Percentiles rank a stretch among this genome's conserved stretches.
Conservation (phyloP, 2,888 invertebrate species). For the Ariolimax columbianus region DNA sequence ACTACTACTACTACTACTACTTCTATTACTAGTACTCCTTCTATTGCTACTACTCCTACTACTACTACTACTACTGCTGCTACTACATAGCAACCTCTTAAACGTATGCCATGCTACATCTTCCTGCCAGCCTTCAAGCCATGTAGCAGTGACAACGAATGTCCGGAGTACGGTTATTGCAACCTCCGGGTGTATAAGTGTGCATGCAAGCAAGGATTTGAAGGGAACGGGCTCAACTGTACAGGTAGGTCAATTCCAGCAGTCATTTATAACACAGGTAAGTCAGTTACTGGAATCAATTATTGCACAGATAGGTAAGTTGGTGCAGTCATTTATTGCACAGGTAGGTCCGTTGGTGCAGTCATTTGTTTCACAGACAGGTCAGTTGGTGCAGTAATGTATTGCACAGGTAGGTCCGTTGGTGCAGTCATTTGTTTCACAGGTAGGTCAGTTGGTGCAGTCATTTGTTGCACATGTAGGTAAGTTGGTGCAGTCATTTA, state of each 20-base stretch:
- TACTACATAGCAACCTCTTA: not conserved
- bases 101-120: not conserved
- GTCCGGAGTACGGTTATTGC: constrained; percentile 44
- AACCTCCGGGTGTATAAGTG: constrained; percentile 11
- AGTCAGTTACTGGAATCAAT: too few species aligned
- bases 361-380: too few species aligned
- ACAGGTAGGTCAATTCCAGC: constrained; percentile 22
- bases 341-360: too few species aligned
- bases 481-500: too few species aligned
- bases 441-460: too few species aligned
- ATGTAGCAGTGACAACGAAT: constrained; percentile 31
- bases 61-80: constrained; percentile 37
- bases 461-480: too few species aligned
- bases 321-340: too few species aligned
- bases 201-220: constrained; percentile 39
- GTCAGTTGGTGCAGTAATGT: too few species aligned
- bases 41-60: constrained; percentile 41
- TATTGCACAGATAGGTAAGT: too few species aligned
- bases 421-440: too few species aligned
- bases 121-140: constrained; percentile 21
- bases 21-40: constrained; percentile 44
- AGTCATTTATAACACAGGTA: not conserved
- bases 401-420: too few species aligned
- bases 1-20: constrained; percentile 46
- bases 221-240: constrained; percentile 40